phyloP scores from a whole-genome alignment of 2,113 vertebrate species.

The Pterocles gutturalis region DNA sequence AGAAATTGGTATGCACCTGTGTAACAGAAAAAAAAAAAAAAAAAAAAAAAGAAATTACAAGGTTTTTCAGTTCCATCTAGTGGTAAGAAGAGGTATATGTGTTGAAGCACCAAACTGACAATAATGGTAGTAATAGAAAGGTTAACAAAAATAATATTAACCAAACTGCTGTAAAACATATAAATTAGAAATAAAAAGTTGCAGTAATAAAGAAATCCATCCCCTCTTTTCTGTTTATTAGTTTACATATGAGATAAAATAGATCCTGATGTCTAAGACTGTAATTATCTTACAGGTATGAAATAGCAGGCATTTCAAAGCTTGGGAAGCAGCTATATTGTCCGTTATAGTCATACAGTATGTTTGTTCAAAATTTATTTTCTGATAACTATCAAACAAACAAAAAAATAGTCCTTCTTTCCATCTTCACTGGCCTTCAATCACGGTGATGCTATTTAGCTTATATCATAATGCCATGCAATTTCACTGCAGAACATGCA shows the following conservation, averaged over 20 bases:
- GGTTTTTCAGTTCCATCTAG: slow-evolving; percentile 77
- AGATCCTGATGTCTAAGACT: neutral
- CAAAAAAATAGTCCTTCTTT: neutral
- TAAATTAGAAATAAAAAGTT: neutral
- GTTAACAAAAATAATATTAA: neutral
- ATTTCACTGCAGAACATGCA: neutral
- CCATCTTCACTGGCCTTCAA: neutral
- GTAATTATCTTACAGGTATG: neutral
- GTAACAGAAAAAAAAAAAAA: no score
- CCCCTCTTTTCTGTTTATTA: neutral
- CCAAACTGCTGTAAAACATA: neutral
- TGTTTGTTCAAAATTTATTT: neutral
- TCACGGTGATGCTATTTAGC: neutral
- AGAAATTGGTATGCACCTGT: neutral
- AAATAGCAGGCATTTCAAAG: neutral
- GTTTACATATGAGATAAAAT: neutral
- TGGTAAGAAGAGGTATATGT: slow-evolving; percentile 27
- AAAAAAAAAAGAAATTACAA: slow-evolving; percentile 21
- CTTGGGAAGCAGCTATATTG: neutral
- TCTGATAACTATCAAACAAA: neutral
- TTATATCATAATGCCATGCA: neutral
- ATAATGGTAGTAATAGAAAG: neutral
- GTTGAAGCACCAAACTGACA: neutral
- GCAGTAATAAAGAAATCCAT: neutral
- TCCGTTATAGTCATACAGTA: neutral